These are phyloP conservation scores for Papilio machaon DNA, from an alignment of 1,140 invertebrate genomes.

Conservation along the genomic window DNA sequence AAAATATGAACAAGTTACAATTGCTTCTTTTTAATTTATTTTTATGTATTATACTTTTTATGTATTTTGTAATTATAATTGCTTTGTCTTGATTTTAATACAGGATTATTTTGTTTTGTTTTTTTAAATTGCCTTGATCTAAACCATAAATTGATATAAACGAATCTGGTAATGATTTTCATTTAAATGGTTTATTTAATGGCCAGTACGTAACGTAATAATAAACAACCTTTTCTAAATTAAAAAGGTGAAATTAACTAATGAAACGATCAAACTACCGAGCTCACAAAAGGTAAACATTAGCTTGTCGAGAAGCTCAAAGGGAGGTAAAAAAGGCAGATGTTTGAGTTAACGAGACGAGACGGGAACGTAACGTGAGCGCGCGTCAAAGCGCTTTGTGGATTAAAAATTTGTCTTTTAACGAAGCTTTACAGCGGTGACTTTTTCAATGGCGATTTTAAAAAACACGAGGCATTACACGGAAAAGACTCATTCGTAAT, in stretches of 20 bases:
- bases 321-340: not conserved
- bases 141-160: no score
- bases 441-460: not conserved
- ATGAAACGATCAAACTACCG: not conserved
- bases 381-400: conserved; percentile 22
- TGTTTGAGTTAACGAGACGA: conserved; percentile 1
- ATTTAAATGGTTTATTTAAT: no score
- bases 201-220: no score
- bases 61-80: no score
- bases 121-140: no score
- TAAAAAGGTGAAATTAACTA: not conserved
- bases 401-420: conserved; percentile 30
- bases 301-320: not conserved
- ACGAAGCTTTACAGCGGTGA: not conserved
- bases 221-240: no score
- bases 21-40: not conserved
- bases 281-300: not conserved
- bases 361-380: not conserved
- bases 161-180: no score
- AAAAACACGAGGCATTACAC: not conserved
- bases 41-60: no score
- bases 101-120: no score
- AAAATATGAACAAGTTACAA: not conserved
- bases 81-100: no score
- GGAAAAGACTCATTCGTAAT: not conserved